These are phyloP conservation scores for Diglossa brunneiventris DNA, from an alignment of 2,113 vertebrate genomes.

Conservation along the genomic window DNA sequence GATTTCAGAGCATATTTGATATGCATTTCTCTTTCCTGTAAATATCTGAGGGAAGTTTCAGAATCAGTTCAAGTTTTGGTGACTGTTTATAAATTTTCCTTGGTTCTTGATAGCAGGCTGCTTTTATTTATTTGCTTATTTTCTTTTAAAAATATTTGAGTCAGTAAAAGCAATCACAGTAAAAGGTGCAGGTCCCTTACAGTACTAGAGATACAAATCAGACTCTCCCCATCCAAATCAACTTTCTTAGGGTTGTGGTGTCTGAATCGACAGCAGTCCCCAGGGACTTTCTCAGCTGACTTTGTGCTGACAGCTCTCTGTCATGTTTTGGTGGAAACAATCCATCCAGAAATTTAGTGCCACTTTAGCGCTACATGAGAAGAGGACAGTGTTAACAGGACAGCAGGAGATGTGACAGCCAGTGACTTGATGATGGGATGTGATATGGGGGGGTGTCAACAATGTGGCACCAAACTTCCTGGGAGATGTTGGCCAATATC, in stretches of 20 bases:
- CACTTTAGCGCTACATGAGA: not conserved
- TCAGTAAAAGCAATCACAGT: not conserved
- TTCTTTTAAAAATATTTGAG: slow-evolving; percentile 3
- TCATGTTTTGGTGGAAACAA: not conserved
- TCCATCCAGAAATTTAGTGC: not conserved
- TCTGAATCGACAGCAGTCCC: not conserved
- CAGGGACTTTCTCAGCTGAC: not conserved
- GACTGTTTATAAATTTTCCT: not conserved
- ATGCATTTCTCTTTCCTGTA: not conserved
- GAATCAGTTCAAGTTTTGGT: not conserved
- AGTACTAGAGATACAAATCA: not conserved
- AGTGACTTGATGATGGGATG: not conserved
- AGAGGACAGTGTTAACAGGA: not conserved
- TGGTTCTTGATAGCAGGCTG: not conserved
- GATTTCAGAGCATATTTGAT: not conserved
- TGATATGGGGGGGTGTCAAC: not conserved
- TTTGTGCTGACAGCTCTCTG: not conserved
- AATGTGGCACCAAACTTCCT: not conserved
- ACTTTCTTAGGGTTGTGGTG: not conserved
- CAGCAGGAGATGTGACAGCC: not conserved
- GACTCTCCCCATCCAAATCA: not conserved
- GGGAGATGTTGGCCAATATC: not conserved
- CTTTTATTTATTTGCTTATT: not conserved
- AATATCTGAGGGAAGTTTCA: not conserved
- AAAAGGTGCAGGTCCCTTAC: not conserved